Percentiles rank a stretch among this genome's conserved stretches.
phyloP scores from a whole-genome alignment of 1,140 invertebrate species.

The Diabrotica undecimpunctata region DNA sequence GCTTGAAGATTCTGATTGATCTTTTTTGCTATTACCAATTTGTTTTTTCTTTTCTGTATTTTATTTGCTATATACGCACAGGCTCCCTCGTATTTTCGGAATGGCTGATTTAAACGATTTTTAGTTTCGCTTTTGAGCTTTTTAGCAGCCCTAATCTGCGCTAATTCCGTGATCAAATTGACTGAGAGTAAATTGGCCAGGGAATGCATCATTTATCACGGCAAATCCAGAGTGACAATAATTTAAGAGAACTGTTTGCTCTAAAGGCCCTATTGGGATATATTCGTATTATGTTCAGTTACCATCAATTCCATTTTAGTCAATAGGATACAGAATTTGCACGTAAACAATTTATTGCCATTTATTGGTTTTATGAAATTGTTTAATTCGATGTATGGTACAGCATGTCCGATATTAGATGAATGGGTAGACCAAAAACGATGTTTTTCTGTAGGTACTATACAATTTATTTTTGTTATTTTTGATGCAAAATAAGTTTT shows the following conservation, averaged over 20 bases:
- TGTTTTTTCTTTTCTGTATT: no score
- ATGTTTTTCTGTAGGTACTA: no score
- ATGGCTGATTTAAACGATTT: no score
- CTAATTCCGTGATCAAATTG: not conserved
- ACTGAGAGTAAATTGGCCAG: conserved; percentile 1
- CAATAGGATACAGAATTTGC: not conserved
- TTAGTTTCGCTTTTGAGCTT: not conserved
- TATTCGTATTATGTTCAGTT: conserved; percentile 1
- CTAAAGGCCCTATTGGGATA: not conserved
- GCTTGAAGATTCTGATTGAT: no score
- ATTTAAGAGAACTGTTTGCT: conserved; percentile 1
- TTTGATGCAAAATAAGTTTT: no score
- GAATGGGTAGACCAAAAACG: no score
- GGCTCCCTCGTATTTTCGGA: no score
- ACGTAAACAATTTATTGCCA: not conserved
- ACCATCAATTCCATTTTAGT: conserved; percentile 2
- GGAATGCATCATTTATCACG: not conserved
- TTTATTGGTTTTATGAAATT: not conserved
- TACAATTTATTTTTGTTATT: no score
- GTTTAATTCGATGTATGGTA: not conserved
- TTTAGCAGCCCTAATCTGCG: not conserved
- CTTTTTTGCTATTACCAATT: no score
- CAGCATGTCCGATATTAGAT: no score
- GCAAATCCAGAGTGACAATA: not conserved
- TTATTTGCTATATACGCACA: no score